These are phyloP conservation scores for Harpagoxenus sublaevis DNA, from an alignment of 2,888 invertebrate genomes.

Conservation along the genomic window DNA sequence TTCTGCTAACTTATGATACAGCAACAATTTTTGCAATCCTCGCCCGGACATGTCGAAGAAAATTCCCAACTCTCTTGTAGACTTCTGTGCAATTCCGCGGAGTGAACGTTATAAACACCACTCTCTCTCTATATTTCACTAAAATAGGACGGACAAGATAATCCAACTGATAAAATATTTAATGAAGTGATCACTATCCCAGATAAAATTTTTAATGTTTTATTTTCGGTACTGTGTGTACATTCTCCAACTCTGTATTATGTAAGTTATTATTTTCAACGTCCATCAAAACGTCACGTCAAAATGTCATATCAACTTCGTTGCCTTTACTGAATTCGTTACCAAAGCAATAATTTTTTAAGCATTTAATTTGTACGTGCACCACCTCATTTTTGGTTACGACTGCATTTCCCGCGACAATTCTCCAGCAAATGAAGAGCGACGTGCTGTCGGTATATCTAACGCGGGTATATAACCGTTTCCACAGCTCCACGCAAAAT, in stretches of 20 bases:
- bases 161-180: not conserved
- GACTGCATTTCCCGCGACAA: not conserved
- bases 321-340: not conserved
- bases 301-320: not conserved
- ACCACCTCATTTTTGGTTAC: not conserved
- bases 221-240: not conserved
- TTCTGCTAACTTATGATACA: not conserved
- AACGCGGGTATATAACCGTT: not conserved
- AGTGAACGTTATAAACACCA: not conserved
- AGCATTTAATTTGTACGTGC: not conserved
- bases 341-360: not conserved
- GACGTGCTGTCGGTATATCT: not conserved
- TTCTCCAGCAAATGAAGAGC: not conserved
- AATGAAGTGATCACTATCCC: not conserved
- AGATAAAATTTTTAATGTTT: not conserved
- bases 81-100: not conserved
- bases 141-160: not conserved
- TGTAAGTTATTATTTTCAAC: conserved; percentile 2
- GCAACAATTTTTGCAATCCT: not conserved
- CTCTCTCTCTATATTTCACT: not conserved
- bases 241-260: not conserved
- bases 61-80: not conserved
- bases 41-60: not conserved
- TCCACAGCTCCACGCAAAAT: conserved; percentile 1
- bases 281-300: conserved; percentile 8